A percentile compares a stretch with the other conserved stretches of the same genome.
These are phyloP conservation scores for Netelia virgata DNA, from an alignment of 2,888 invertebrate species.

Conservation along the genomic window DNA sequence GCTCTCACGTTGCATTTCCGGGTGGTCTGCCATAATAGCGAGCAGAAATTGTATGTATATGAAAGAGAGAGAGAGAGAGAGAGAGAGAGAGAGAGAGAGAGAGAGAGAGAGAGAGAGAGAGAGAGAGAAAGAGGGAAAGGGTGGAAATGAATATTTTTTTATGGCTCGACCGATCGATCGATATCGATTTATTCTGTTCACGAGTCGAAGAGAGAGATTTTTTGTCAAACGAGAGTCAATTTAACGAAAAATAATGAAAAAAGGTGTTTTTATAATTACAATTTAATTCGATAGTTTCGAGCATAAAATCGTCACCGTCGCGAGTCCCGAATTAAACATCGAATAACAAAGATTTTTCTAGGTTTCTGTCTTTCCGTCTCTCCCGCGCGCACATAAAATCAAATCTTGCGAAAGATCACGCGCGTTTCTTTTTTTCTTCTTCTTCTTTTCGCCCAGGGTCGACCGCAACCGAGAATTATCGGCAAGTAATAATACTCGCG, in stretches of 20 bases:
- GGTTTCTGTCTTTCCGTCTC: too few relatives aligned
- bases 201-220: too few relatives aligned
- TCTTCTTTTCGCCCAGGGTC: conserved; percentile 27
- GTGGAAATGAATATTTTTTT: neutral
- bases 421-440: neutral
- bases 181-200: too few relatives aligned
- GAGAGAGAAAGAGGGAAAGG: neutral
- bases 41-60: neutral
- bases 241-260: too few relatives aligned
- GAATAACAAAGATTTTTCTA: too few relatives aligned
- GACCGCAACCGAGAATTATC: conserved; percentile 38
- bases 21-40: conserved; percentile 23
- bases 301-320: too few relatives aligned
- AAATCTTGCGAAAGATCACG: neutral
- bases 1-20: conserved; percentile 40
- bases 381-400: neutral
- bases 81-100: too few relatives aligned
- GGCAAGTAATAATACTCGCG: conserved; percentile 25
- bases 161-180: neutral
- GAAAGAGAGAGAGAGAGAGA: neutral
- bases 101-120: neutral
- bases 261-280: too few relatives aligned
- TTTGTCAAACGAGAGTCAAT: too few relatives aligned
- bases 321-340: too few relatives aligned
- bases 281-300: too few relatives aligned